Percentiles rank a stretch among this genome's conserved stretches.
Evolutionary conservation across 2,888 invertebrate species (phyloP).

Genomic region (Oxyteleia sp.): DNA sequence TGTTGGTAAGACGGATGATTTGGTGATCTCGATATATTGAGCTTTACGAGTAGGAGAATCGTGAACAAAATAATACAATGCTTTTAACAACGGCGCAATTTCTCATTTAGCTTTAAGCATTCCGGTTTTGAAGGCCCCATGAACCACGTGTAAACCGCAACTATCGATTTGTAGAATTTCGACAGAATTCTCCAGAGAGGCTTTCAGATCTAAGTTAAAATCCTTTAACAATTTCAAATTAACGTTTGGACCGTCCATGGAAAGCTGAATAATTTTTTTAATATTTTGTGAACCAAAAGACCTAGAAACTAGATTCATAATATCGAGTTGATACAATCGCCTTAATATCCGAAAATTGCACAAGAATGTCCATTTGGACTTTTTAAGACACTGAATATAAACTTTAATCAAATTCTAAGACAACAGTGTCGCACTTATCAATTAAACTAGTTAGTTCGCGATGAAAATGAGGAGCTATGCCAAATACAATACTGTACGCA

Average conservation of each 20-base stretch:
- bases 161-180: conserved; percentile 13
- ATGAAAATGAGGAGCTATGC: conserved; percentile 66
- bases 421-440: conserved; percentile 34
- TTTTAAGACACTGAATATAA: conserved; percentile 71
- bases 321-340: conserved; percentile 74
- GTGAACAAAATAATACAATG: conserved; percentile 78
- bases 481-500: conserved; percentile 68
- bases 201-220: conserved; percentile 52
- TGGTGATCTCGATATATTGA: conserved; percentile 74
- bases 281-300: conserved; percentile 33
- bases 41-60: conserved; percentile 77
- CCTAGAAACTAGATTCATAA: conserved; percentile 71
- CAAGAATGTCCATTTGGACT: conserved; percentile 76
- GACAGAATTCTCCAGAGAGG: conserved; percentile 71
- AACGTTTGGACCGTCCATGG: conserved; percentile 74
- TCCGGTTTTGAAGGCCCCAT: conserved; percentile 1
- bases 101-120: background rate
- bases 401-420: conserved; percentile 64
- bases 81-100: background rate
- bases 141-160: conserved; percentile 13
- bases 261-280: conserved; percentile 71
- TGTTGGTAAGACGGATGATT: conserved; percentile 76
- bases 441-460: conserved; percentile 38
- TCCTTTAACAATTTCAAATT: conserved; percentile 63
- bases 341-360: conserved; percentile 74